These are phyloP conservation scores for Cheirogaleus medius DNA, from an alignment of 2,113 vertebrate species.

Conservation along the genomic window DNA sequence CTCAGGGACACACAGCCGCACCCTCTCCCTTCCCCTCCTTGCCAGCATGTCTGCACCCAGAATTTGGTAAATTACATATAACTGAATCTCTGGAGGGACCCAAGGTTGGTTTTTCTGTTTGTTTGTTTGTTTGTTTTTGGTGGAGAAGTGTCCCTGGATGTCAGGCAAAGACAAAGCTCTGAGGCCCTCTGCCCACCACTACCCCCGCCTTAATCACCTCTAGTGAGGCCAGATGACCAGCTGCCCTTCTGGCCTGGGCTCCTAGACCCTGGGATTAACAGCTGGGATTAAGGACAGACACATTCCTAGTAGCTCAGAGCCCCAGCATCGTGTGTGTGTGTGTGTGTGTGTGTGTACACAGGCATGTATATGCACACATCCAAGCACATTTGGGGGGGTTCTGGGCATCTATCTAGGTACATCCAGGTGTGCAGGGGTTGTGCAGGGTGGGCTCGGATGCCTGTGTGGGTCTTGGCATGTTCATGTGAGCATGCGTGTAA, in stretches of 20 bases:
- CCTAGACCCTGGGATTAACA: constrained; percentile 63
- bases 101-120: neutral
- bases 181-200: neutral
- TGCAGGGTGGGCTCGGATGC: neutral
- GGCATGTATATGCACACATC: neutral
- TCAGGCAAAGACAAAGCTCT: constrained; percentile 8
- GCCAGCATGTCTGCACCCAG: neutral
- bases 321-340: accelerated
- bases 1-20: neutral
- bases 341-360: neutral
- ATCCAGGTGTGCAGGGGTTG: accelerated
- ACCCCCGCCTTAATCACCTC: constrained; percentile 66
- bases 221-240: constrained; percentile 61
- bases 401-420: neutral
- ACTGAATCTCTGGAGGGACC: neutral
- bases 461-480: neutral
- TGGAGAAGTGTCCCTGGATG: neutral
- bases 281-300: constrained; percentile 63
- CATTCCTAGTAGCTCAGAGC: neutral
- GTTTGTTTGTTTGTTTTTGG: neutral
- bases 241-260: constrained; percentile 53
- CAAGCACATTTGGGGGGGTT: neutral
- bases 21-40: no score
- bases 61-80: neutral
- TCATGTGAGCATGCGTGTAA: neutral